Conservation (phyloP, 2,888 invertebrate genomes). For the Ptychoptera contaminata region DNA sequence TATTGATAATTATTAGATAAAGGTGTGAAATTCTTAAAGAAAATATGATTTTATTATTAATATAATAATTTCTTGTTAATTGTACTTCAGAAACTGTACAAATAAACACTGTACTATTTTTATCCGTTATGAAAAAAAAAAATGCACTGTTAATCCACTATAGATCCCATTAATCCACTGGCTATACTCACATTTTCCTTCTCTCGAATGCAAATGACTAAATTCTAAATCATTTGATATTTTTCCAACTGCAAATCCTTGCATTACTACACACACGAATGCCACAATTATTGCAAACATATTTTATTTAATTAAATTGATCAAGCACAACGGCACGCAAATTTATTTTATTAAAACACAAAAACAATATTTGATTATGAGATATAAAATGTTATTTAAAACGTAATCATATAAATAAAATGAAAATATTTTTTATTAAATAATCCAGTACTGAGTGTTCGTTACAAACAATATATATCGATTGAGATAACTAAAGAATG, state of each 20-base stretch:
- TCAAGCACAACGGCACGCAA: no score
- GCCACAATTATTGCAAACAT: slow-evolving; percentile 6
- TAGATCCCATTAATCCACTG: not conserved
- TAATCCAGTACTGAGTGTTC: no score
- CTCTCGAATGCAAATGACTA: slow-evolving; percentile 6
- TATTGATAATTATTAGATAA: not conserved
- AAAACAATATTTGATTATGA: no score
- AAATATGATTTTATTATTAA: not conserved
- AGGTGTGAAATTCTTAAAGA: not conserved
- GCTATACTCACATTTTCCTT: slow-evolving; percentile 12
- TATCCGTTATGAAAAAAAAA: not conserved
- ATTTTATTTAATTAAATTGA: slow-evolving; percentile 1
- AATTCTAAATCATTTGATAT: slow-evolving; percentile 9
- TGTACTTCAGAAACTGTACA: not conserved
- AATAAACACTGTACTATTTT: not conserved
- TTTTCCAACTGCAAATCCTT: slow-evolving; percentile 15
- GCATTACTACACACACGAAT: slow-evolving; percentile 9
- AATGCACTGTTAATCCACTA: not conserved
- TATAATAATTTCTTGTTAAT: not conserved
- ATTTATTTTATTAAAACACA: no score
- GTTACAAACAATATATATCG: no score
- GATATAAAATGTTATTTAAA: no score
- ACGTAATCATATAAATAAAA: no score
- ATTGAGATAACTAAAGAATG: no score
- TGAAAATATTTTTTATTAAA: no score